Conservation (phyloP, 2,888 invertebrate species). For the Epsilonema sp. region DNA sequence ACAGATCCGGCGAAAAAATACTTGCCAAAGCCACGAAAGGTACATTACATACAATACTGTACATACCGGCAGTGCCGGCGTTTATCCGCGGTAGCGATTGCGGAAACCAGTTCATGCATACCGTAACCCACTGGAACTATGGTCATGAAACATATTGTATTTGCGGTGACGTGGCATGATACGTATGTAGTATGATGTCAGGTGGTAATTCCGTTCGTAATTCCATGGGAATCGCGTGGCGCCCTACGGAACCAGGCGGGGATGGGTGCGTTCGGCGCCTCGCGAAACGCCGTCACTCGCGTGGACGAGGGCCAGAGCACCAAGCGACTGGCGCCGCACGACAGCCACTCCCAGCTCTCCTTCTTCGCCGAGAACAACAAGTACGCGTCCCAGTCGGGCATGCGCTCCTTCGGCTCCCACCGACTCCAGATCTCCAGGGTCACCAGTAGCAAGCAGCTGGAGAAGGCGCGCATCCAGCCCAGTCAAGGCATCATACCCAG, state of each 20-base stretch:
- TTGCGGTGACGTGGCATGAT: too few relatives aligned
- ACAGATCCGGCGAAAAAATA: too few relatives aligned
- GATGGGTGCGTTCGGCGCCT: slow-evolving; percentile 1
- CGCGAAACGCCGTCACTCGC: not conserved
- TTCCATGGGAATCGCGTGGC: slow-evolving; percentile 6
- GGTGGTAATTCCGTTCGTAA: slow-evolving; percentile 9
- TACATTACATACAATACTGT: too few relatives aligned
- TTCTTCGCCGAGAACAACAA: slow-evolving; percentile 5
- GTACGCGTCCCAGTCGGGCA: slow-evolving; percentile 5
- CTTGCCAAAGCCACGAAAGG: too few relatives aligned
- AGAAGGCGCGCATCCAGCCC: not conserved
- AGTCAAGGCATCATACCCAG: slow-evolving; percentile 4
- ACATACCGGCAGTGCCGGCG: too few relatives aligned
- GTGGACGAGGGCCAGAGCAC: slow-evolving; percentile 4
- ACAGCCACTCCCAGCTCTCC: slow-evolving; percentile 1
- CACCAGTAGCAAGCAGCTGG: slow-evolving; percentile 3
- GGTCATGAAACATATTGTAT: too few relatives aligned
- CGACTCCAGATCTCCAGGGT: slow-evolving; percentile 1
- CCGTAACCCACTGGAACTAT: too few relatives aligned
- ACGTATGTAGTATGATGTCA: too few relatives aligned
- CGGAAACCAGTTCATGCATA: too few relatives aligned
- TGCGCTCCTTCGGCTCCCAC: slow-evolving; percentile 2
- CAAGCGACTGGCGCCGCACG: not conserved
- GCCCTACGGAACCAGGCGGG: slow-evolving; percentile 6
- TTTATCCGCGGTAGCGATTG: too few relatives aligned